Base-by-base conservation (phyloP, 2,797 vertebrate genomes). In the Myotis findleyi region DNA sequence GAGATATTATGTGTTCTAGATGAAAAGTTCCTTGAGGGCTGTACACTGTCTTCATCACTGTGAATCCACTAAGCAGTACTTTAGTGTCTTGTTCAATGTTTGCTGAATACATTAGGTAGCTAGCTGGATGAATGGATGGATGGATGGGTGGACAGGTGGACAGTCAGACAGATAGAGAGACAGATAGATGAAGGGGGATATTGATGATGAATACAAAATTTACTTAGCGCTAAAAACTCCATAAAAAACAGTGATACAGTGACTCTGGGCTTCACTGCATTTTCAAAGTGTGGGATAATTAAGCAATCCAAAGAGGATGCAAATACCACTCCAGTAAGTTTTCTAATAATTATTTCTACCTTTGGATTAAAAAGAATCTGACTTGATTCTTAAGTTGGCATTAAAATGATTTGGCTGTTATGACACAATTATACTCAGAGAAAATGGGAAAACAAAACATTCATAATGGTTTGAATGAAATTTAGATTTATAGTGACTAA, bases 401-500 rank as follows among this genome's bases (percentile, higher is more conserved):
- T 73, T 80, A 49, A 53, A 84, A 71, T 27, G 16, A 55, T 20
- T 71, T n/a, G 17, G 25, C 36, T 91, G 12, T 72, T 62, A 41
- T 36, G 27, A 86, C 38, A 72, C 6, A 59, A 10, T 33, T 44
- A 51, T 36, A 69, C 18, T 25, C 23, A 33, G n/a, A 79, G 62
- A 66, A 86, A 95, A 12, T 11, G 6, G n/a, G 38, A 62, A 77
- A 82, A 66, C n/a, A 55, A 80, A 93, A 55, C 25, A 59, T 33
- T 55, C 12, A 25, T 33, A 59, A 38, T 59, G 16, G 21, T 62
- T 87, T 53, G 49, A 95, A 20, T 57, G 14, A 16, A 80, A 76
- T 93, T 94, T 73, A 68, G 41, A 87, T 69, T 81, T 87, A 86
- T 8, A 90, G 23, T 81, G 21, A 90, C 11, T 38, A 49, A 94